Percentiles rank a stretch among this genome's conserved stretches.
Conservation (phyloP, 2,797 vertebrate genomes). For the Oreortyx pictus region DNA sequence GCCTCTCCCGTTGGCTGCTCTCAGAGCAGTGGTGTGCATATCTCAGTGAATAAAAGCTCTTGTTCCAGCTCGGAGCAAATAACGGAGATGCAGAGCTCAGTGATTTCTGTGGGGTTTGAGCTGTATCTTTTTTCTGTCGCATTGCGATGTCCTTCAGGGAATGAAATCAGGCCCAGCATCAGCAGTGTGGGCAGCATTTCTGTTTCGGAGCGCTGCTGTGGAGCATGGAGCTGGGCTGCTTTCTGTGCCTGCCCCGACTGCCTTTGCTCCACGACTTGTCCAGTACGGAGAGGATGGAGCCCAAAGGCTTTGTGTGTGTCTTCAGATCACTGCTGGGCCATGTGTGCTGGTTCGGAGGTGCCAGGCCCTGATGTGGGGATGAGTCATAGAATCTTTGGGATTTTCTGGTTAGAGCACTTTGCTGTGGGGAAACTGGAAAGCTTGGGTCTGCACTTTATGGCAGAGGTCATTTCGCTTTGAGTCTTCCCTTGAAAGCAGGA, state of each 20-base stretch:
- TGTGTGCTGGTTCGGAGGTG: no score
- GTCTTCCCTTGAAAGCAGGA: no score
- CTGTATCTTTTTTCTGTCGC: background rate
- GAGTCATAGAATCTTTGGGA: no score
- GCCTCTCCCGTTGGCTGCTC: background rate
- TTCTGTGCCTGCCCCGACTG: accelerated
- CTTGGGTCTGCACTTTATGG: no score
- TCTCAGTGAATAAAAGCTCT: background rate
- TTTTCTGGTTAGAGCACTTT: no score
- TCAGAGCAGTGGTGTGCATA: accelerated
- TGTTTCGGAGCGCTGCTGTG: background rate
- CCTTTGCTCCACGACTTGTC: accelerated
- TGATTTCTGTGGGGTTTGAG: background rate
- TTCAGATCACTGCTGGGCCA: no score
- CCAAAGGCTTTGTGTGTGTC: background rate
- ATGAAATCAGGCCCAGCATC: accelerated
- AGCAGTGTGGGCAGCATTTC: accelerated
- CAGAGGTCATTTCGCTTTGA: no score
- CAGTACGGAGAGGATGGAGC: background rate
- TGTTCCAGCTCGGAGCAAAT: background rate
- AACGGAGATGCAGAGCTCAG: background rate
- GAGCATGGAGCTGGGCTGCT: accelerated
- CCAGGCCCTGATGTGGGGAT: no score
- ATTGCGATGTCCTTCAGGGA: background rate
- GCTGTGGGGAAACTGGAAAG: no score